Percentiles rank a stretch among this genome's conserved stretches.
Evolutionary conservation across 2,888 invertebrate genomes (phyloP).

Genomic region (Rhimphoctona megacephalus): DNA sequence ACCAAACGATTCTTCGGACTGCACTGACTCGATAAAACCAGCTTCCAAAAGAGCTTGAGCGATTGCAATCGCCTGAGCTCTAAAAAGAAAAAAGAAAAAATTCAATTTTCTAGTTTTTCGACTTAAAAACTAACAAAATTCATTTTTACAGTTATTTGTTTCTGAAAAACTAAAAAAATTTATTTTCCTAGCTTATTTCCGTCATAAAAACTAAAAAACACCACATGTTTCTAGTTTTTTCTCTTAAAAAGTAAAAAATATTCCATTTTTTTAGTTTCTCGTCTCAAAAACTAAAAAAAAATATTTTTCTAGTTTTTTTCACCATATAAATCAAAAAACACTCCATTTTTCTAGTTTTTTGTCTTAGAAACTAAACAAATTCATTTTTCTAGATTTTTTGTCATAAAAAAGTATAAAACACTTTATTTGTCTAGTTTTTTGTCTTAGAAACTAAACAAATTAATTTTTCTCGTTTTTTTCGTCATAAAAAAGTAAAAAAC

Average conservation of each 20-base stretch:
- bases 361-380: background rate
- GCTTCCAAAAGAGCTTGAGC: constrained; percentile 92
- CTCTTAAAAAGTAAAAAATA: background rate
- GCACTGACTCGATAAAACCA: constrained; percentile 89
- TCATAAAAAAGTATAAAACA: too few species aligned
- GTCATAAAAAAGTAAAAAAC: too few species aligned
- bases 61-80: constrained; percentile 91
- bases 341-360: too few species aligned
- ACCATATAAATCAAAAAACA: too few species aligned
- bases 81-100: constrained; percentile 77
- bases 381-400: too few species aligned
- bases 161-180: background rate
- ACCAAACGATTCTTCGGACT: constrained; percentile 83
- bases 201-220: background rate
- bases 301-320: too few species aligned
- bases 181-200: too few species aligned
- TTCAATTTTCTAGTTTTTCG: background rate
- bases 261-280: background rate
- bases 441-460: background rate
- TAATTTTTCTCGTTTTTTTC: too few species aligned
- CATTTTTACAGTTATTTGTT: background rate
- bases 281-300: background rate
- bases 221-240: background rate
- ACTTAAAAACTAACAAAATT: background rate
- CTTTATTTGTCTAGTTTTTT: too few species aligned